phyloP scores from a whole-genome alignment of 2,113 vertebrate genomes.

The Anthoscopus minutus region DNA sequence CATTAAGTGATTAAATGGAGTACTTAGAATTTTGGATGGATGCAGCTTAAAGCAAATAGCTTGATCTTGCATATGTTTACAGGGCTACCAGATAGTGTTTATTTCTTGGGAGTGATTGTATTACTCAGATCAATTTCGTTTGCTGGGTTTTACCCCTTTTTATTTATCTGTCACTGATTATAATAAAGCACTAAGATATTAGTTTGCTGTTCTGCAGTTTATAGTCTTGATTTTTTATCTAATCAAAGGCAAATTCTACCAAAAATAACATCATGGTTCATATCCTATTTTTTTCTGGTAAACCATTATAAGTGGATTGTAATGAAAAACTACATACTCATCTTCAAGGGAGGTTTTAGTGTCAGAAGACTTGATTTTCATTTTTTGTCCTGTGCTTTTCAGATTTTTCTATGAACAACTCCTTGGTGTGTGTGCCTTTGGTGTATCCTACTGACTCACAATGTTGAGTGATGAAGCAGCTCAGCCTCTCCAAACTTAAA shows the following conservation, averaged over 20 bases:
- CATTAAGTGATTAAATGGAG: not conserved
- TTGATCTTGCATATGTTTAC: not conserved
- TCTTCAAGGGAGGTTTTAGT: not conserved
- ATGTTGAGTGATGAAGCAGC: not conserved
- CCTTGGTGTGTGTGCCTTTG: not conserved
- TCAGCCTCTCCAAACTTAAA: not conserved
- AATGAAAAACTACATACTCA: not conserved
- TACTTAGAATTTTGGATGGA: not conserved
- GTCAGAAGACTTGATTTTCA: not conserved
- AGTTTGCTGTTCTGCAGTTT: not conserved
- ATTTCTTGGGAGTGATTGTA: not conserved
- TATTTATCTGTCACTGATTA: not conserved
- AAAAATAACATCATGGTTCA: not conserved
- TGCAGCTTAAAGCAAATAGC: not conserved
- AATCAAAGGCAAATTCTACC: not conserved
- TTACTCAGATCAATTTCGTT: not conserved
- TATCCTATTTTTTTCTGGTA: not conserved
- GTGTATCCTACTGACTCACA: not conserved
- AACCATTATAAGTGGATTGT: not conserved
- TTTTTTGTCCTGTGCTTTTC: not conserved
- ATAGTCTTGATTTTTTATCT: not conserved
- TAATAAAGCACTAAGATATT: not conserved
- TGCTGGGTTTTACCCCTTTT: not conserved
- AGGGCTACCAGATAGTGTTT: not conserved
- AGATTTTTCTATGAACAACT: not conserved